Base-by-base conservation (phyloP, 2,113 vertebrate species). In the Phaethornis superciliosus region DNA sequence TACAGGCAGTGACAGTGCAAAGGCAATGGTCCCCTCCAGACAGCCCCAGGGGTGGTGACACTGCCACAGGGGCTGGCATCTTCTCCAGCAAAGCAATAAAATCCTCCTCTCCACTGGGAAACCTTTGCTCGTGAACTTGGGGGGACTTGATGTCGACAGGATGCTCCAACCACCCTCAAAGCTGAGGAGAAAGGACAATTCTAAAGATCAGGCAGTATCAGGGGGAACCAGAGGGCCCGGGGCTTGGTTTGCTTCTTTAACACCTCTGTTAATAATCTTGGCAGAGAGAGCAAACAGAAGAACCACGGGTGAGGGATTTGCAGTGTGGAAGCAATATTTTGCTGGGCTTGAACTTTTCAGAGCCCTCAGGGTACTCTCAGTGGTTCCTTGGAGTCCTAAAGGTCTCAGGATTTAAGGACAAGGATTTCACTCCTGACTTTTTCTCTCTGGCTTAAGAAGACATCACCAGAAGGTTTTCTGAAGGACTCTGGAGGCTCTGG, bases 211-310 rank as follows among this genome's bases (percentile, higher is more conserved):
- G 56, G 30, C 26, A 32, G 59, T 44, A 62, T 55, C 26, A 47
- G 3, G 62, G 74, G 68, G 79, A 85, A 12, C 72, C 33, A 47
- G 15, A 42, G 76, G 55, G 71, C 65, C 64, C 71, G 28, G 54
- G 14, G 59, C 37, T 74, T 84, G 52, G 26, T 80, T 23, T 85
- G 84, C 49, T 95, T 89, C 65, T 82, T 71, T 78, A 94, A 85
- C 76, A 63, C 70, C 77, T 93, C 64, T 1, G 9, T 84, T 94
- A 86, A 95, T 94, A 87, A 95, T 56, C 82, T 89, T 88, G 88
- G 52, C 92, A 82, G 46, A 44, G 42, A 81, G 49, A 80, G 59
- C 75, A 89, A 94, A 95, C 76, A 94, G 67, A 35, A 82, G 52
- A 56, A 89, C 81, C 64, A 51, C 30, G 63, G 46, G 78, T 30